Base-by-base conservation (phyloP, 2,888 invertebrate genomes). In the Stomorhina lunata region DNA sequence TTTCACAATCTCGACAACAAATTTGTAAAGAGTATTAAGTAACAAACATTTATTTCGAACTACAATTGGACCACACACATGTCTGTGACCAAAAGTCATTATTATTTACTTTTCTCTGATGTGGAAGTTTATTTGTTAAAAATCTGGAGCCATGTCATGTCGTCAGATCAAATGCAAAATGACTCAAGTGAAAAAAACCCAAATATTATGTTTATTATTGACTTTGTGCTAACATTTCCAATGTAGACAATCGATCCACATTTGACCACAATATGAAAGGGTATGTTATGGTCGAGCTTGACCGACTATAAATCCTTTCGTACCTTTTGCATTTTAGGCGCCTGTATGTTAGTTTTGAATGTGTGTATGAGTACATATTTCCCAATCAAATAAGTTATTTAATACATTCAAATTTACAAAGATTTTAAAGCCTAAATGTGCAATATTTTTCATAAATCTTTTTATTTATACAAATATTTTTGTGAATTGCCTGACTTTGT, bases 341-440 rank as follows among this genome's bases (percentile, higher is more conserved):
- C 12, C 15, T 20, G 29, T 37, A 34, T 20, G 29, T 12, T 20
- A 32, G 6, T 5, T 5, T 9, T 65, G 7, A 22, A 12, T 66
- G 15, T 69, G 20, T 59, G 5, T 48, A 32, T 4, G 48, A n/a
- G 1, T 3, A 40, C 27, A 59, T 20, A 57, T 72, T 79, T 72
- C 63, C 66, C 29, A 79, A 72, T 25, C 57, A 79, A 72, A 79
- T 66, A 79, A 50, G 65, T 65, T 65, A 79, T 79, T 72, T 50
- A 65, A 59, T 50, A 68, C n/a, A n/a, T n/a, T n/a, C n/a, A n/a
- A n/a, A n/a, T n/a, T n/a, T 17, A 20, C 5, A 45, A 53, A 57
- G 25, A 37, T 59, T 65, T 75, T 79, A 34, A 71, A 79, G 71
- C 40, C 77, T 32, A 48, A 81, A 81, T 78, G 77, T 78, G 72